Percentiles rank a stretch among this genome's conserved stretches.
These are phyloP conservation scores for Metopolophium dirhodum DNA, from an alignment of 1,140 invertebrate genomes.

Conservation along the genomic window DNA sequence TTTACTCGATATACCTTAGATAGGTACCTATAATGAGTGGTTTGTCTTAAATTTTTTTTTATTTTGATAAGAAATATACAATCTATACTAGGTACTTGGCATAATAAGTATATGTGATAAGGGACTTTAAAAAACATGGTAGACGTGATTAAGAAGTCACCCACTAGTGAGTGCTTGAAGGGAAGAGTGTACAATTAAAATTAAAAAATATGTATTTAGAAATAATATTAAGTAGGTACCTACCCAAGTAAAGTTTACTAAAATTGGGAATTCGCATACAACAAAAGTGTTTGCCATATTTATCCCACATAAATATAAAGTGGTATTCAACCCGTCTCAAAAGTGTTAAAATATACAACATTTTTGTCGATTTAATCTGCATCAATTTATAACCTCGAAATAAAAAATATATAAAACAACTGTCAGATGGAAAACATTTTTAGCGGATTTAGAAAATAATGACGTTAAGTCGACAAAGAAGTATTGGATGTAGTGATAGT, in stretches of 20 bases:
- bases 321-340: neutral
- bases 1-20: neutral
- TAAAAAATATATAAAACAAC: neutral
- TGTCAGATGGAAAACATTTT: neutral
- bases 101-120: too few relatives aligned
- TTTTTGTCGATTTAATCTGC: neutral
- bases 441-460: slow-evolving; percentile 34
- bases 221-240: neutral
- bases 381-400: neutral
- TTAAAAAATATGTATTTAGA: neutral
- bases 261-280: neutral
- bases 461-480: slow-evolving; percentile 28
- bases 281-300: neutral
- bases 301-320: neutral
- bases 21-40: neutral
- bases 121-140: too few relatives aligned
- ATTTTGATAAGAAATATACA: too few relatives aligned
- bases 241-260: neutral
- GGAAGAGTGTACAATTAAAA: neutral
- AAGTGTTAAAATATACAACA: neutral
- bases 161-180: too few relatives aligned
- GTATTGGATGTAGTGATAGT: neutral
- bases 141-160: too few relatives aligned
- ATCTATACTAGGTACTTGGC: too few relatives aligned
- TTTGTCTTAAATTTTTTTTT: too few relatives aligned